Evolutionary conservation across 2,888 invertebrate genomes (phyloP).

Genomic region (Drosophila mimica): DNA sequence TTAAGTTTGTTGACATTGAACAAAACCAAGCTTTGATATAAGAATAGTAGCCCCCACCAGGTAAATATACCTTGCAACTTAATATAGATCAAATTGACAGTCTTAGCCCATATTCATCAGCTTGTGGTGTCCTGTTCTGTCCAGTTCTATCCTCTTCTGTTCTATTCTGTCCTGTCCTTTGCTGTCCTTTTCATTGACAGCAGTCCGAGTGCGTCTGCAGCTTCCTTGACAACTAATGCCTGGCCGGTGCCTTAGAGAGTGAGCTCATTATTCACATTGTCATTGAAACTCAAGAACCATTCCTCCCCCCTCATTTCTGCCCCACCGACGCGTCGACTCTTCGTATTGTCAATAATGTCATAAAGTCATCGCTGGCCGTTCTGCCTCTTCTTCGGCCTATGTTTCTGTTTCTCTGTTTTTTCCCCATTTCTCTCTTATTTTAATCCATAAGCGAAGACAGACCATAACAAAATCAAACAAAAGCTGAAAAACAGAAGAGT

Average conservation of each 20-base stretch:
- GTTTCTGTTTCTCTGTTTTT: background rate
- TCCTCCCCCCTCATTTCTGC: background rate
- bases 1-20: background rate
- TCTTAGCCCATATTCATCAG: constrained; percentile 5
- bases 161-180: constrained; percentile 11
- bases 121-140: background rate
- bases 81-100: constrained; percentile 10
- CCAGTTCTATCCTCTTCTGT: background rate
- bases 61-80: background rate
- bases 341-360: constrained; percentile 37
- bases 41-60: background rate
- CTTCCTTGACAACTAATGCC: constrained; percentile 25
- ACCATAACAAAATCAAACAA: constrained; percentile 59
- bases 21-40: background rate
- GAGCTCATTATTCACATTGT: constrained; percentile 41
- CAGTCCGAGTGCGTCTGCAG: constrained; percentile 13
- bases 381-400: background rate
- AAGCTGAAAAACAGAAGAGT: constrained; percentile 39
- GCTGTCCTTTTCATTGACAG: background rate
- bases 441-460: constrained; percentile 67
- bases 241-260: constrained; percentile 14
- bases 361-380: constrained; percentile 16
- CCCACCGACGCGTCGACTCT: background rate
- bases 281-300: constrained; percentile 9
- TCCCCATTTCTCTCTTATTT: background rate